A percentile compares a stretch with the other conserved stretches of the same genome.
Evolutionary conservation across 1,140 invertebrate genomes (phyloP).

Genomic region (Cotesia glomerata): DNA sequence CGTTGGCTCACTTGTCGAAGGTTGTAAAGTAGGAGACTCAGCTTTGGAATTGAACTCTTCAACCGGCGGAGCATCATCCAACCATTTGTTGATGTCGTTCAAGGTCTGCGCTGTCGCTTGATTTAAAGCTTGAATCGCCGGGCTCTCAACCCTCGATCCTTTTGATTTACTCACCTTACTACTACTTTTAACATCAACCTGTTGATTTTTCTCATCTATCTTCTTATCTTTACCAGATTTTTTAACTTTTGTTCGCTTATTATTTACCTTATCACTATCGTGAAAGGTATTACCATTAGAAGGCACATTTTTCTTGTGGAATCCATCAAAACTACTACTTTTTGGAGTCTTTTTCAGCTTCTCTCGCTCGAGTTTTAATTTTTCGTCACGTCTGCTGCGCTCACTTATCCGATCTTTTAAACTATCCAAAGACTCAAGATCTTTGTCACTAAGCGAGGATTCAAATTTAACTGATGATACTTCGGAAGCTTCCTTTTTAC

Average conservation of each 20-base stretch:
- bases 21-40: constrained; percentile 69
- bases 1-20: constrained; percentile 45
- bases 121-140: constrained; percentile 77
- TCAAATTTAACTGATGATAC: constrained; percentile 44
- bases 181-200: constrained; percentile 47
- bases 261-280: constrained; percentile 47
- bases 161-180: constrained; percentile 53
- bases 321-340: constrained; percentile 27
- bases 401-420: constrained; percentile 70
- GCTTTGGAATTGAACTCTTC: constrained; percentile 75
- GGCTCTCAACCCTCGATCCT: constrained; percentile 53
- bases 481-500: constrained; percentile 32
- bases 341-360: constrained; percentile 59
- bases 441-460: constrained; percentile 49
- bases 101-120: constrained; percentile 81
- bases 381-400: constrained; percentile 68
- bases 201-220: constrained; percentile 41
- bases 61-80: constrained; percentile 80
- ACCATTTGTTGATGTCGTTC: constrained; percentile 87
- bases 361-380: constrained; percentile 68
- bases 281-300: constrained; percentile 58
- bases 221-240: constrained; percentile 48
- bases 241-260: constrained; percentile 51
- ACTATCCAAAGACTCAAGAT: constrained; percentile 58
- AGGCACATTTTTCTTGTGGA: constrained; percentile 61